Evolutionary conservation across 2,888 invertebrate species (phyloP), one percentile per base, ranked within the genome.

Genomic region (Tachina grossa): DNA sequence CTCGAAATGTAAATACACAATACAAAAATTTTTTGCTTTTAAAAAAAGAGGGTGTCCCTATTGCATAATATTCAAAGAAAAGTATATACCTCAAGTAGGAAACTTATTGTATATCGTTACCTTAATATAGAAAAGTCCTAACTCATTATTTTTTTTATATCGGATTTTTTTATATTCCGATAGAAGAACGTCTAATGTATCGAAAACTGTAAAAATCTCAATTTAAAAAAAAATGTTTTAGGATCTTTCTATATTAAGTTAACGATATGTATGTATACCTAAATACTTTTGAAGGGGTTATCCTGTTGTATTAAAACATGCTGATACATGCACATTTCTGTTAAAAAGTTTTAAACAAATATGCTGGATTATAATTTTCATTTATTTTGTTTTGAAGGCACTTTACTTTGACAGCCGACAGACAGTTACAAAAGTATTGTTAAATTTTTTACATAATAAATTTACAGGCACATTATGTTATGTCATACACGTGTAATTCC

Each of bases 401-500:
- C 41, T 10, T 16, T 63, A 10, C 6, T 43, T 16, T 13, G 2
- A 63, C 10, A 19, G 43, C 1, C 31, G 5, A 13, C 10, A n/a
- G 19, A 2, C n/a, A 16, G 2, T 39, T 8, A 22, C 45, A 55
- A 66, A 47, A 39, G 16, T 53, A 31, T 41, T 55, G 45, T 47
- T 39, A 57, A 68, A n/a, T 68, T 59, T 31, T 68, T 49, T 53
- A 14, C 41, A 61, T 68, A 80, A 57, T 14, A 66, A 69, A 69
- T 69, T 82, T 31, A 31, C 31, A 31, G 68, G 75, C 81, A 75
- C 41, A 41, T 63, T 75, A 31, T 31, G 81, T 82, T 75, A 55
- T 75, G 75, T 69, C 68, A 63, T 61, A 55, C 75, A 82, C 75
- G 69, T 82, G 75, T 69, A 76, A 81, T 55, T 55, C 22, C 49